Percentiles rank a stretch among this genome's conserved stretches.
Evolutionary conservation across 2,797 vertebrate species (phyloP).

Genomic region (Myotis daubentonii): DNA sequence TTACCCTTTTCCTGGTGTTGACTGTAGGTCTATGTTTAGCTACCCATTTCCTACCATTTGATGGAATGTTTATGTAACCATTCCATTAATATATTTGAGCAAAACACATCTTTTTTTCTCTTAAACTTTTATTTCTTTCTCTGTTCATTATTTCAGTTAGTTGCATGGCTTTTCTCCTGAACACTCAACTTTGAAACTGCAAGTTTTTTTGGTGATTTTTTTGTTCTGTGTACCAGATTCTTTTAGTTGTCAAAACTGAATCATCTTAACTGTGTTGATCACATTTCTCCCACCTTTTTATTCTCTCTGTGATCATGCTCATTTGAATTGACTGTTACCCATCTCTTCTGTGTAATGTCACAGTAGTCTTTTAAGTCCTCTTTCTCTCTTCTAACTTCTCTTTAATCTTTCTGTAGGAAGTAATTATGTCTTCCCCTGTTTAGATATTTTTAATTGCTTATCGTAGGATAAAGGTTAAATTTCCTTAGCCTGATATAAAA

Average conservation of each 20-base stretch:
- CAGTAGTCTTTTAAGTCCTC: background rate
- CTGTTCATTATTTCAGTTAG: slow-evolving; percentile 14
- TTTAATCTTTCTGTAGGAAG: background rate
- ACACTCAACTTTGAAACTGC: slow-evolving; percentile 6
- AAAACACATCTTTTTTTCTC: slow-evolving; percentile 1
- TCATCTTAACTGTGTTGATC: background rate
- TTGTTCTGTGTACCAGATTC: background rate
- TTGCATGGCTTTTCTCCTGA: background rate
- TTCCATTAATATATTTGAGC: background rate
- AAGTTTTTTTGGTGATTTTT: slow-evolving; percentile 5
- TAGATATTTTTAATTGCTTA: slow-evolving; percentile 33
- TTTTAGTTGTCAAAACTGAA: background rate
- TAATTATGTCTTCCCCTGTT: background rate
- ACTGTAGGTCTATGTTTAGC: background rate
- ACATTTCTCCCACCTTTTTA: background rate
- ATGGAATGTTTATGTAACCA: background rate
- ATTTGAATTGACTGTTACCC: background rate
- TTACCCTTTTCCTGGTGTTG: background rate
- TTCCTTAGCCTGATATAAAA: background rate
- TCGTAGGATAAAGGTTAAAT: background rate
- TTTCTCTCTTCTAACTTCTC: background rate
- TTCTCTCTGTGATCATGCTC: background rate
- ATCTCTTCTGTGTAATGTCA: background rate
- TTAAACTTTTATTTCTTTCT: slow-evolving; percentile 1
- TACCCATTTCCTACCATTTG: background rate